phyloP scores from a whole-genome alignment of 2,888 invertebrate genomes.

The Drosophila phalerata region DNA sequence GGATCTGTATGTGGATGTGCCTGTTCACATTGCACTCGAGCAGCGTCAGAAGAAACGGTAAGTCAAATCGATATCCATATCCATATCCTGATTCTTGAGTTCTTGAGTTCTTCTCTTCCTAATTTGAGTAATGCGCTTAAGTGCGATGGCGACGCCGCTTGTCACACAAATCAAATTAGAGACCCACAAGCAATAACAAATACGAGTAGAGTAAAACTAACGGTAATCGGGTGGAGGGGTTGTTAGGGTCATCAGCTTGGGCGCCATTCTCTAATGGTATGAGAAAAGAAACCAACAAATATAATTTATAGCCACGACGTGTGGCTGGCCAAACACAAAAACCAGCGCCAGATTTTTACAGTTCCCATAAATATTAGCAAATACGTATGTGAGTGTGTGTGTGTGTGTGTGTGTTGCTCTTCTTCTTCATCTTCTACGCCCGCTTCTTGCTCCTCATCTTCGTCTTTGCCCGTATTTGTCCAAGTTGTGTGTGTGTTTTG shows the following conservation, averaged over 20 bases:
- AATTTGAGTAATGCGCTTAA: conserved; percentile 64
- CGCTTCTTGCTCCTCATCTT: conserved; percentile 14
- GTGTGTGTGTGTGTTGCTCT: conserved; percentile 1
- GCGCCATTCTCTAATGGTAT: conserved; percentile 11
- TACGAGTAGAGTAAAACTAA: conserved; percentile 14
- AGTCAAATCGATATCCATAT: conserved; percentile 53
- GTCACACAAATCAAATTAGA: conserved; percentile 76
- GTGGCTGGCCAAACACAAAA: conserved; percentile 68
- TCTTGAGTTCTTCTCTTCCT: neutral
- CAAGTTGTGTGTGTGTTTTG: conserved; percentile 31
- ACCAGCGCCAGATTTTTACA: conserved; percentile 68
- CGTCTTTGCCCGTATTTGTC: conserved; percentile 23
- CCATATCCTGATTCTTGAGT: neutral
- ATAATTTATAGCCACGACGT: conserved; percentile 81
- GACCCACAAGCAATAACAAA: conserved; percentile 62
- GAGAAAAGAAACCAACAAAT: conserved; percentile 53
- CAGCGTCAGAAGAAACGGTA: conserved; percentile 83
- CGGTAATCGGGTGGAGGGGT: conserved; percentile 1
- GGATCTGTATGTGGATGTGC: conserved; percentile 84
- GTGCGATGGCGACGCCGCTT: conserved; percentile 71
- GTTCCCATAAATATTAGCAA: conserved; percentile 61
- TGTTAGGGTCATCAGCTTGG: conserved; percentile 7
- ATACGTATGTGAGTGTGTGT: conserved; percentile 14
- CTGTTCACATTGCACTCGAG: conserved; percentile 82
- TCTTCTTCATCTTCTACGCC: conserved; percentile 13